Conservation (phyloP, 2,888 invertebrate genomes). For the Aphodius granarius region DNA sequence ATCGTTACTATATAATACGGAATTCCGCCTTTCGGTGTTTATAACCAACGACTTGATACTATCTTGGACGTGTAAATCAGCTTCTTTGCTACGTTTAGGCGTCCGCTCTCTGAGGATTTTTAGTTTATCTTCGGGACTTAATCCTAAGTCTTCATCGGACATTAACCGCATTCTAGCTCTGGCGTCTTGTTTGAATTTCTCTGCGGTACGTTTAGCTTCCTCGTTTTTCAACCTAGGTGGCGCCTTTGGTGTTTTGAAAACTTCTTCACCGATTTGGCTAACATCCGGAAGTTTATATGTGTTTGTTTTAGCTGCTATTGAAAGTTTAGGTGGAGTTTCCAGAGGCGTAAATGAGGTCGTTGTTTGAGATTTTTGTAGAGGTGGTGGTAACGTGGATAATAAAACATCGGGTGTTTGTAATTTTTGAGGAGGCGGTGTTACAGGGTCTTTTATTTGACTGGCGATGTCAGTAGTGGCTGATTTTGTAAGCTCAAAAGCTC, state of each 20-base stretch:
- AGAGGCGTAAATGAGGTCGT: constrained; percentile 6
- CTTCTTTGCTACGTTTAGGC: constrained; percentile 33
- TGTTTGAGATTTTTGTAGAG: constrained; percentile 43
- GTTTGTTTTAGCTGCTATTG: constrained; percentile 31
- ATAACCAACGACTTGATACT: constrained; percentile 43
- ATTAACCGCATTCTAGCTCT: constrained; percentile 64
- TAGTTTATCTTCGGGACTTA: constrained; percentile 70
- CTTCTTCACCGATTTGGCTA: constrained; percentile 16
- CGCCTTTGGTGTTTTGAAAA: constrained; percentile 57
- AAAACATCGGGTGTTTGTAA: constrained; percentile 44
- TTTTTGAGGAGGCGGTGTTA: background rate
- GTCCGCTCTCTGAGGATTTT: constrained; percentile 57
- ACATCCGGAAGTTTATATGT: constrained; percentile 52
- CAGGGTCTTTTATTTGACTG: constrained; percentile 15
- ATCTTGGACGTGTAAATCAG: constrained; percentile 41
- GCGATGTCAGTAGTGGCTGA: constrained; percentile 46
- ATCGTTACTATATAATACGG: constrained; percentile 47
- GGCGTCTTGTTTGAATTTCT: constrained; percentile 65
- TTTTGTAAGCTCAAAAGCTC: constrained; percentile 46
- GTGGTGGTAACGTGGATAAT: constrained; percentile 40
- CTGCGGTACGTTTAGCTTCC: constrained; percentile 55
- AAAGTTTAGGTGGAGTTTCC: background rate
- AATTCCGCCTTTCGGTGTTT: constrained; percentile 44
- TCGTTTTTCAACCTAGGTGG: constrained; percentile 56
- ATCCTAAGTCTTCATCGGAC: constrained; percentile 73